Conservation (phyloP, 1,140 invertebrate genomes). For the Pseudomyrmex dendroicus region DNA sequence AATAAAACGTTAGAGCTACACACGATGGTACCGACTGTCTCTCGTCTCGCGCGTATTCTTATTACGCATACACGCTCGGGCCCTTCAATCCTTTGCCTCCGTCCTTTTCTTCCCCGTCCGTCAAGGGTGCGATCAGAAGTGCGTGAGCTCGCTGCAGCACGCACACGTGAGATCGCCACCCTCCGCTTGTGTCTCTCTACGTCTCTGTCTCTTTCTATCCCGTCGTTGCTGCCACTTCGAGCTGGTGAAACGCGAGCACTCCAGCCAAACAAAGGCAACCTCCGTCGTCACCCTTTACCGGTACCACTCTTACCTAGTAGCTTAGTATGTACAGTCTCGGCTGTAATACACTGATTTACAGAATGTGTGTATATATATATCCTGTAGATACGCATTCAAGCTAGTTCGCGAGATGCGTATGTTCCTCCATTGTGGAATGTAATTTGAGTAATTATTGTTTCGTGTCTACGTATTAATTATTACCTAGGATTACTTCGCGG, state of each 20-base stretch:
- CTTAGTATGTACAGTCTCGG: slow-evolving; percentile 53
- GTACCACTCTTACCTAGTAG: slow-evolving; percentile 62
- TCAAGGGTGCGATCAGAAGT: slow-evolving; percentile 64
- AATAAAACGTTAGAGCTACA: slow-evolving; percentile 82
- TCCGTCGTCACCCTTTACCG: slow-evolving; percentile 64
- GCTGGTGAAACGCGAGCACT: slow-evolving; percentile 76
- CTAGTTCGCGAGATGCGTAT: neutral
- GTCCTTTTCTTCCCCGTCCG: slow-evolving; percentile 51
- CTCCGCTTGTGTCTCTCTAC: slow-evolving; percentile 33
- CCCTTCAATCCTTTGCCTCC: slow-evolving; percentile 61
- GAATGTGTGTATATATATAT: slow-evolving; percentile 1
- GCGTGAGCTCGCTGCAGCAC: slow-evolving; percentile 51
- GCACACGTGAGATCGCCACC: slow-evolving; percentile 57
- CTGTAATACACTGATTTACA: slow-evolving; percentile 63
- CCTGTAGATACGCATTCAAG: slow-evolving; percentile 8
- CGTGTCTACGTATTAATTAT: slow-evolving; percentile 39
- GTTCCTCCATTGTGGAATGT: slow-evolving; percentile 14
- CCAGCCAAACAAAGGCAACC: slow-evolving; percentile 79
- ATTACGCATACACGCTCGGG: slow-evolving; percentile 66
- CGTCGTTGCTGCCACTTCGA: slow-evolving; percentile 41
- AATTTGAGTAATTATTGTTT: slow-evolving; percentile 51
- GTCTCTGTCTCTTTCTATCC: slow-evolving; percentile 18
- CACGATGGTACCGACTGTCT: slow-evolving; percentile 72
- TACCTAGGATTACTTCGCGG: slow-evolving; percentile 9
- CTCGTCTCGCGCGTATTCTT: slow-evolving; percentile 73